phyloP scores from a whole-genome alignment of 2,888 invertebrate genomes.

The Protophormia terraenovae region DNA sequence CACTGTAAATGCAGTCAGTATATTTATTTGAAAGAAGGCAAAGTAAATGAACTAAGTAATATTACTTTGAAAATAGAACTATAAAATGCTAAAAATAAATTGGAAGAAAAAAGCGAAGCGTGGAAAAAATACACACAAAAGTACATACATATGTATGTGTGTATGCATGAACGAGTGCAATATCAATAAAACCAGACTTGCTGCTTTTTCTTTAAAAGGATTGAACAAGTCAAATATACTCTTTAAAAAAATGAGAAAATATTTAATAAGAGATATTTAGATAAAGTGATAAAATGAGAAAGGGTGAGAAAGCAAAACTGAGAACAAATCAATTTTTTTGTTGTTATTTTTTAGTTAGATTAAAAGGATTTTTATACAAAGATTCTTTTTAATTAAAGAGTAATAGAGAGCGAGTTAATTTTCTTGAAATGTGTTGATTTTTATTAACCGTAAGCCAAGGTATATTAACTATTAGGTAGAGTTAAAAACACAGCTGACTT shows the following conservation, averaged over 20 bases:
- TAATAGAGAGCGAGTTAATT: not conserved
- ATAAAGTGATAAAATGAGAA: not conserved
- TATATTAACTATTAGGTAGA: too few relatives aligned
- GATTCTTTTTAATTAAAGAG: not conserved
- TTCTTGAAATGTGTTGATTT: not conserved
- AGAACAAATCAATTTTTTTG: not conserved
- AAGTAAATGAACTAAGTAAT: constrained; percentile 28
- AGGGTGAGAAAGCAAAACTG: not conserved
- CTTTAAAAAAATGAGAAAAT: not conserved
- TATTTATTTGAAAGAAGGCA: not conserved
- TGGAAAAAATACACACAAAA: not conserved
- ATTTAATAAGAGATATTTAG: not conserved
- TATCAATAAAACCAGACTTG: constrained; percentile 1
- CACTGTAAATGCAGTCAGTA: constrained; percentile 1
- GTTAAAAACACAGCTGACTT: too few relatives aligned
- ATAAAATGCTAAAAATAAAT: constrained; percentile 49
- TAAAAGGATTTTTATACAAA: not conserved
- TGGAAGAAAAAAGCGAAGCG: not conserved
- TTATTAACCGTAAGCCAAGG: too few relatives aligned
- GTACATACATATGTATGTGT: not conserved
- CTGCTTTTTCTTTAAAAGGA: constrained; percentile 17
- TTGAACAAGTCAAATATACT: not conserved
- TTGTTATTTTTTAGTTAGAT: not conserved
- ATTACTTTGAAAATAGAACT: constrained; percentile 17
- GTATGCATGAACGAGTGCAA: not conserved